Evolutionary conservation across 2,797 vertebrate genomes (phyloP).

Genomic region (Phataginus tetradactyla): DNA sequence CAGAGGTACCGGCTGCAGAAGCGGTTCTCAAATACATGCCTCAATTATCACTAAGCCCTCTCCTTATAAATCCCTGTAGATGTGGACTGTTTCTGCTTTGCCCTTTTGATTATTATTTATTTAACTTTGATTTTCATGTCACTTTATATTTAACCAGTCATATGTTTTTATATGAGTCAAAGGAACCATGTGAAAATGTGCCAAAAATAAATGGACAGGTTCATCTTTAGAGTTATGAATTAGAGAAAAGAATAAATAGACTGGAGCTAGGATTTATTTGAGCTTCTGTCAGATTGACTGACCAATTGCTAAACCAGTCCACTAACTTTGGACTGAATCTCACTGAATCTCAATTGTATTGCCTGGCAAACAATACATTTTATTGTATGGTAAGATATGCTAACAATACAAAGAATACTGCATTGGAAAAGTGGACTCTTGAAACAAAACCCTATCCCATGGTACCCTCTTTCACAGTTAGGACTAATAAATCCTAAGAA

Average conservation of each 20-base stretch:
- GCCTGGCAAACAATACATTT: neutral
- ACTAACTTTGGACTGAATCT: neutral
- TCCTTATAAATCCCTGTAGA: neutral
- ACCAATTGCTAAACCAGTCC: neutral
- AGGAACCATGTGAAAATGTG: neutral
- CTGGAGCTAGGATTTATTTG: constrained; percentile 40
- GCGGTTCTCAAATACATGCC: constrained; percentile 27
- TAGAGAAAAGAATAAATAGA: neutral
- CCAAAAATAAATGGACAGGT: neutral
- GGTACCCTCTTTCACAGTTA: neutral
- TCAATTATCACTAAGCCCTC: neutral
- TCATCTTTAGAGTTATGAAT: constrained; percentile 18
- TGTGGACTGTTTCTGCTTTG: neutral
- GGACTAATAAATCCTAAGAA: neutral
- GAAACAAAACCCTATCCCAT: neutral
- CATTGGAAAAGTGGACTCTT: neutral
- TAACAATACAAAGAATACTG: neutral
- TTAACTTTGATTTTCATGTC: constrained; percentile 45
- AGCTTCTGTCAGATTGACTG: neutral
- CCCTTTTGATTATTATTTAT: constrained; percentile 32
- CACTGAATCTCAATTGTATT: neutral
- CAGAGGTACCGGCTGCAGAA: neutral
- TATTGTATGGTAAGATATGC: neutral
- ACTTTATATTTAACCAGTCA: constrained; percentile 44
- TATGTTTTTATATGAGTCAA: constrained; percentile 32